A percentile compares a stretch with the other conserved stretches of the same genome.
phyloP scores from a whole-genome alignment of 2,797 vertebrate genomes.

The Heteromormyrus szaboi region DNA sequence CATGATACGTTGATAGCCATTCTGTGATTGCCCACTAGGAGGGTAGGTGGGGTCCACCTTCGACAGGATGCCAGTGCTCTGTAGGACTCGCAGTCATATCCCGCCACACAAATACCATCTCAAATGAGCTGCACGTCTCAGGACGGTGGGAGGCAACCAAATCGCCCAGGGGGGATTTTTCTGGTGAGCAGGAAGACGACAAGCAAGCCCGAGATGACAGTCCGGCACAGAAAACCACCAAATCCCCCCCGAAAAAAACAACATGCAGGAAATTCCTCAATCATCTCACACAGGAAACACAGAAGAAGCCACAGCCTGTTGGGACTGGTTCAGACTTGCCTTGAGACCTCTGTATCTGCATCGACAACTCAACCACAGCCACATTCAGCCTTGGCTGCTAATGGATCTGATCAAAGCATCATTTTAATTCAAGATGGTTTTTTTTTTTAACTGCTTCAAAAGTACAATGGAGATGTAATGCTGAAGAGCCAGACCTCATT shows the following conservation, averaged over 20 bases:
- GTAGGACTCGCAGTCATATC: not conserved
- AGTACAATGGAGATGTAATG: not conserved
- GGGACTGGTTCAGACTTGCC: not conserved
- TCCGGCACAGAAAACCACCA: not conserved
- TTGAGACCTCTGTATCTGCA: not conserved
- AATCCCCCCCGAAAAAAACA: not conserved
- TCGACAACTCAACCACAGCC: not conserved
- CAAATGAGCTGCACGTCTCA: not conserved
- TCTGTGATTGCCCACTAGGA: not conserved
- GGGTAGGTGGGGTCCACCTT: not conserved
- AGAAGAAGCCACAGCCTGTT: not conserved
- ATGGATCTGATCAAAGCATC: constrained; percentile 3
- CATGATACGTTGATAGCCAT: not conserved
- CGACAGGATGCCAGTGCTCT: not conserved
- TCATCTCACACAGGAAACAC: not conserved
- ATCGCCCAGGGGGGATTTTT: not conserved
- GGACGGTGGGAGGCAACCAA: not conserved
- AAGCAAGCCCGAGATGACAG: not conserved
- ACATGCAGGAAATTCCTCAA: not conserved
- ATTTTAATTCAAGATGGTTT: not conserved
- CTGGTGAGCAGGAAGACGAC: not conserved
- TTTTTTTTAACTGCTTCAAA: constrained; percentile 6
- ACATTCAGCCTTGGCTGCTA: not conserved
- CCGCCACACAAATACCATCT: not conserved
- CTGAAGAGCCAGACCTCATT: not conserved